These are phyloP conservation scores for Monoplex corrugatus DNA, from an alignment of 2,888 invertebrate species.

Conservation along the genomic window DNA sequence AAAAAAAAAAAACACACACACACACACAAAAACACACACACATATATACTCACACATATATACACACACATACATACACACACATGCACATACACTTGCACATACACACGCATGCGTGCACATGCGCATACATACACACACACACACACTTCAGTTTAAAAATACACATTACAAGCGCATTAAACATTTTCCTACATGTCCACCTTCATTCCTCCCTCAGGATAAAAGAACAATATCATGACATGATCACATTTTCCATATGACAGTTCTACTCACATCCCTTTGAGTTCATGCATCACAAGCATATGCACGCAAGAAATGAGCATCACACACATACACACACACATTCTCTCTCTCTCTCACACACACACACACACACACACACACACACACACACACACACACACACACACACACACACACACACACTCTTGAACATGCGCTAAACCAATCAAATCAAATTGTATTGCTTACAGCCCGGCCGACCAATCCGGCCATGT, in stretches of 20 bases:
- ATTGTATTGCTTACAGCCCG: too few species aligned
- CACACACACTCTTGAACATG: neutral
- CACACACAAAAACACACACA: too few species aligned
- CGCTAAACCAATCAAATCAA: neutral
- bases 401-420: neutral
- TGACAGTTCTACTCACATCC: neutral
- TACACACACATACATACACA: neutral
- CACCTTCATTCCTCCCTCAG: neutral
- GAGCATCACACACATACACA: neutral
- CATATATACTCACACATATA: too few species aligned
- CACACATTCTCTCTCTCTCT: neutral
- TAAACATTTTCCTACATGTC: neutral
- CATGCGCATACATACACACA: neutral
- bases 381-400: conserved; percentile 1
- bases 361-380: neutral
- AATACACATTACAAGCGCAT: too few species aligned
- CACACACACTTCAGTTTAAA: too few species aligned
- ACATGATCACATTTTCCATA: neutral
- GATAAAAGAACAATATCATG: neutral
- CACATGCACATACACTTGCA: neutral
- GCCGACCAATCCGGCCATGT: too few species aligned
- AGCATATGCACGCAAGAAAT: neutral
- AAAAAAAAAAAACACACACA: too few species aligned
- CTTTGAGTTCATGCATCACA: neutral
- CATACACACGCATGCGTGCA: neutral